Conservation (phyloP, 2,888 invertebrate genomes). For the Andrena praecox region DNA sequence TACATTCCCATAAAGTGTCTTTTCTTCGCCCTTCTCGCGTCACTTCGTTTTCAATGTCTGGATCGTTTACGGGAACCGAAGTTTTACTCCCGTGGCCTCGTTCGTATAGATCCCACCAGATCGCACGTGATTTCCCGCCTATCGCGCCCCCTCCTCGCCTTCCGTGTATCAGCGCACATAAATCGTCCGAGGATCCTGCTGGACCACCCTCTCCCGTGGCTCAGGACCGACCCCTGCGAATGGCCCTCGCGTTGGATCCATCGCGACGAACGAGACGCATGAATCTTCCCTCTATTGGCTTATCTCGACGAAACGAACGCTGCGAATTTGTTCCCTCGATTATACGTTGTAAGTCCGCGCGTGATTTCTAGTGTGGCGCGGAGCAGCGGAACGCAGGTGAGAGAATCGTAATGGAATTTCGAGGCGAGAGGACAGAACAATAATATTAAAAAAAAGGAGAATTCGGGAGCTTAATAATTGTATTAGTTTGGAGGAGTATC, state of each 20-base stretch:
- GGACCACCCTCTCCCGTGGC: conserved; percentile 21
- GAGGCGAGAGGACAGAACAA: too few relatives aligned
- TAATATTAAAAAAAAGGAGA: neutral
- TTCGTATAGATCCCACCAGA: conserved; percentile 23
- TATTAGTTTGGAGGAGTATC: neutral
- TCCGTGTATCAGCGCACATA: conserved; percentile 38
- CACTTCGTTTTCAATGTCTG: neutral
- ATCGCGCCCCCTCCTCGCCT: conserved; percentile 11
- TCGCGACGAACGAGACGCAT: conserved; percentile 38
- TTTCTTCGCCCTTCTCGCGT: neutral
- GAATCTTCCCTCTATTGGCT: conserved; percentile 37
- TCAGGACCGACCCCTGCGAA: conserved; percentile 22
- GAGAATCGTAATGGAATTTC: neutral
- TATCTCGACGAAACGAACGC: conserved; percentile 31
- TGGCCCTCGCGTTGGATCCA: conserved; percentile 12
- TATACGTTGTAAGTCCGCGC: neutral
- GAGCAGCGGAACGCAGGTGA: neutral
- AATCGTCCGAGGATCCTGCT: conserved; percentile 38
- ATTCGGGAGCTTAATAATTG: neutral
- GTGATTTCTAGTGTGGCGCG: neutral
- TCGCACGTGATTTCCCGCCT: conserved; percentile 35
- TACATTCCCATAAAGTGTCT: neutral
- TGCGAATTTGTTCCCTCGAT: conserved; percentile 4
- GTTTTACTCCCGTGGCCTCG: neutral
- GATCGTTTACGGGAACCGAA: neutral